Percentiles rank a stretch among this genome's conserved stretches.
phyloP scores from a whole-genome alignment of 1,140 invertebrate genomes.

The Grapholita molesta region DNA sequence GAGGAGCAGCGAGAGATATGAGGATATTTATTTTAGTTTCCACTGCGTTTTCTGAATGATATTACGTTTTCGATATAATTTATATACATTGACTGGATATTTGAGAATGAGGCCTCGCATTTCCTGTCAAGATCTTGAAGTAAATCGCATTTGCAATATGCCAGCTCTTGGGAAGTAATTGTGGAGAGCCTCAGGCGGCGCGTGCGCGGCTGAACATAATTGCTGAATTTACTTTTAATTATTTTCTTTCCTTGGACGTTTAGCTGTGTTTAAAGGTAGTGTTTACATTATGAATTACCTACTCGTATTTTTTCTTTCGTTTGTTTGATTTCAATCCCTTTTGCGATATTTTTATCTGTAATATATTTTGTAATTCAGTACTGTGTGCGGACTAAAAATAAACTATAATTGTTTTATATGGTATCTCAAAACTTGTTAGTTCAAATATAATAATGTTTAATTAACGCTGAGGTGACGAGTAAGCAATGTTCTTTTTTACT shows the following conservation, averaged over 20 bases:
- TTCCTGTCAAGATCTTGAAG: background rate
- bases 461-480: too few species aligned
- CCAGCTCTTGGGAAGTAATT: constrained; percentile 3
- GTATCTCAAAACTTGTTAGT: too few species aligned
- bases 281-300: background rate
- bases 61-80: too few species aligned
- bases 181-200: constrained; percentile 30
- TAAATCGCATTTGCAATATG: background rate
- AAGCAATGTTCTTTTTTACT: too few species aligned
- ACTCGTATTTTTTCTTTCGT: background rate
- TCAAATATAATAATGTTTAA: too few species aligned
- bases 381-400: too few species aligned
- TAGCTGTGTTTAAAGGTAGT: background rate
- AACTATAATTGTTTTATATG: too few species aligned
- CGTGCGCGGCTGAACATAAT: constrained; percentile 41
- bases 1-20: too few species aligned
- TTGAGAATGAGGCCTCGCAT: background rate
- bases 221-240: constrained; percentile 32
- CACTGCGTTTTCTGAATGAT: too few species aligned
- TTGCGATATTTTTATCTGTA: background rate
- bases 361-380: too few species aligned
- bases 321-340: background rate
- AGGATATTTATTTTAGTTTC: too few species aligned
- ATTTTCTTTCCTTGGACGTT: background rate
- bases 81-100: background rate